phyloP scores from a whole-genome alignment of 2,113 vertebrate species.

The Athene cunicularia region DNA sequence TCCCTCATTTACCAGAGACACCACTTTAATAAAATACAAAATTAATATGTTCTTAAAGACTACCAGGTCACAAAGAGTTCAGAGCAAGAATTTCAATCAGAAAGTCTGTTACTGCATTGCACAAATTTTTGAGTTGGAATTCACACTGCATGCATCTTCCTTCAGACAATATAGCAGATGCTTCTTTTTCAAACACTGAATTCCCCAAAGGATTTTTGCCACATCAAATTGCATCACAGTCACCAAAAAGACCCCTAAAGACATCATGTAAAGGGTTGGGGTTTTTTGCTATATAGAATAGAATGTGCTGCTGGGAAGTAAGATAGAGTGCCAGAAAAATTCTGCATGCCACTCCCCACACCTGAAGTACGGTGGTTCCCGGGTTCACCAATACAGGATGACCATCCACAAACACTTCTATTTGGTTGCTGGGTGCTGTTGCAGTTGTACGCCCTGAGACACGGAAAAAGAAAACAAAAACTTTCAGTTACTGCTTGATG shows the following conservation, averaged over 20 bases:
- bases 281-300: not conserved
- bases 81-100: not conserved
- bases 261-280: not conserved
- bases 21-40: not conserved
- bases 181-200: not conserved
- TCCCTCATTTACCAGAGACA: not conserved
- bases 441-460: constrained; percentile 77
- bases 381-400: constrained; percentile 88
- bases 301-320: not conserved
- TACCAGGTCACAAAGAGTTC: accelerated
- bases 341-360: constrained; percentile 34
- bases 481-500: not conserved
- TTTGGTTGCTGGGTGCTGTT: constrained; percentile 83
- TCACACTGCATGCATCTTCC: not conserved
- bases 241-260: not conserved
- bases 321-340: not conserved
- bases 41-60: not conserved
- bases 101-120: not conserved
- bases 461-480: not conserved
- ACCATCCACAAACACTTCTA: constrained; percentile 95
- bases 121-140: not conserved
- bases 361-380: constrained; percentile 94
- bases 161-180: not conserved
- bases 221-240: not conserved
- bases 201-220: not conserved